Evolutionary conservation across 2,797 vertebrate genomes (phyloP).

Genomic region (Percopsis omiscomaycus): DNA sequence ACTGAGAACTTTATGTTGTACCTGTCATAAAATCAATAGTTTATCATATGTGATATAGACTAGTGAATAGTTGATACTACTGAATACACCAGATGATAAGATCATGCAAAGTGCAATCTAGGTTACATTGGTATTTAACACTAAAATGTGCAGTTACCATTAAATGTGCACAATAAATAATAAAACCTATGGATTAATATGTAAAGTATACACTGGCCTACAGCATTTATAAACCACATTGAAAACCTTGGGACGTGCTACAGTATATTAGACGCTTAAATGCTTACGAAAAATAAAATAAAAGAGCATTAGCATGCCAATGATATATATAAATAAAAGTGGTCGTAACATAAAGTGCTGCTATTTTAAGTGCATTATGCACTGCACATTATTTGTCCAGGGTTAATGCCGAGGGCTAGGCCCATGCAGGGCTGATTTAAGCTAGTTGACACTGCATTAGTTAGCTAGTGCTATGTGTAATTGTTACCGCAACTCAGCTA

Average conservation of each 20-base stretch:
- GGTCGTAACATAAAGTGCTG: slow-evolving; percentile 44
- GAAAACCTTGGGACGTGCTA: slow-evolving; percentile 18
- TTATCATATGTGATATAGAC: slow-evolving; percentile 33
- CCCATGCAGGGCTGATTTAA: neutral
- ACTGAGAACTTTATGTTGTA: slow-evolving; percentile 23
- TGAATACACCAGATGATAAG: slow-evolving; percentile 4
- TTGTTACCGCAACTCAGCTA: neutral
- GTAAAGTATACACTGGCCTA: slow-evolving; percentile 46
- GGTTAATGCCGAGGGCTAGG: neutral
- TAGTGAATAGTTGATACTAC: slow-evolving; percentile 18
- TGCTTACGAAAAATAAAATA: slow-evolving; percentile 16
- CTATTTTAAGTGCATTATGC: slow-evolving; percentile 17
- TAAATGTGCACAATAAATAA: slow-evolving; percentile 47
- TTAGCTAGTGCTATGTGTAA: slow-evolving; percentile 3
- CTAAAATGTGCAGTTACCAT: slow-evolving; percentile 34
- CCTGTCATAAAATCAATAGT: slow-evolving; percentile 18
- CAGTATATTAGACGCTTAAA: neutral
- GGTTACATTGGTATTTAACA: slow-evolving; percentile 18
- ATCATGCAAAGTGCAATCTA: slow-evolving; percentile 39
- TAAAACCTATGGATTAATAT: slow-evolving; percentile 33
- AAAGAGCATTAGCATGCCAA: slow-evolving; percentile 17
- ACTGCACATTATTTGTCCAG: slow-evolving; percentile 13
- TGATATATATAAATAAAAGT: slow-evolving; percentile 21
- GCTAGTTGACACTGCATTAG: neutral
- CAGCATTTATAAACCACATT: slow-evolving; percentile 30